Percentiles rank a stretch among this genome's conserved stretches.
phyloP scores from a whole-genome alignment of 2,888 invertebrate genomes.

The Rugalucina vietnamica region DNA sequence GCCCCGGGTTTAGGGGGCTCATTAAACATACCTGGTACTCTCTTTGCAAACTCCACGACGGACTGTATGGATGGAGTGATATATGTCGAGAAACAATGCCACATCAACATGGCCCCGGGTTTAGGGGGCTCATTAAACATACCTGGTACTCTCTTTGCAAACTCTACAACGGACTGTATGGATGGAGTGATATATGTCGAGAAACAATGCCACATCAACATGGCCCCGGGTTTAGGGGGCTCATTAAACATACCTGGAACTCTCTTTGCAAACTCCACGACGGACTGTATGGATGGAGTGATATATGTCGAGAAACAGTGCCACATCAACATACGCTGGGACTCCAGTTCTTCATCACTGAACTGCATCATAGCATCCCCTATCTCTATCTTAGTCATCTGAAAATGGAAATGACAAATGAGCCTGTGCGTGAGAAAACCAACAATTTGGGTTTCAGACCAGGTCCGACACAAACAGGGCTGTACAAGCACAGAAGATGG shows the following conservation, averaged over 20 bases:
- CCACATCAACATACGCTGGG: constrained; percentile 93
- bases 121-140: too few species aligned
- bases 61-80: constrained; percentile 96
- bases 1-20: too few species aligned
- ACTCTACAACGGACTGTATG: background rate
- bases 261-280: constrained; percentile 98
- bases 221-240: too few species aligned
- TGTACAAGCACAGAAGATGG: too few species aligned
- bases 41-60: constrained; percentile 98
- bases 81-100: constrained; percentile 93
- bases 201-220: constrained; percentile 94
- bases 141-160: background rate
- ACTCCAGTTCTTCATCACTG: constrained; percentile 85
- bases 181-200: constrained; percentile 88
- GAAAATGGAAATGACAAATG: too few species aligned
- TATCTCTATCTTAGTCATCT: constrained; percentile 76
- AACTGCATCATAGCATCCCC: constrained; percentile 70
- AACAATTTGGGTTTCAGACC: too few species aligned
- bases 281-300: constrained; percentile 95
- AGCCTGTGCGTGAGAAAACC: too few species aligned
- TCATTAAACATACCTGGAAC: constrained; percentile 91
- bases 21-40: constrained; percentile 91
- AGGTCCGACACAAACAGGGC: too few species aligned
- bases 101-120: constrained; percentile 94
- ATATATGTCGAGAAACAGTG: constrained; percentile 93